Percentiles rank a stretch among this genome's conserved stretches.
phyloP scores from a whole-genome alignment of 2,888 invertebrate species.

The Andrena praecox region DNA sequence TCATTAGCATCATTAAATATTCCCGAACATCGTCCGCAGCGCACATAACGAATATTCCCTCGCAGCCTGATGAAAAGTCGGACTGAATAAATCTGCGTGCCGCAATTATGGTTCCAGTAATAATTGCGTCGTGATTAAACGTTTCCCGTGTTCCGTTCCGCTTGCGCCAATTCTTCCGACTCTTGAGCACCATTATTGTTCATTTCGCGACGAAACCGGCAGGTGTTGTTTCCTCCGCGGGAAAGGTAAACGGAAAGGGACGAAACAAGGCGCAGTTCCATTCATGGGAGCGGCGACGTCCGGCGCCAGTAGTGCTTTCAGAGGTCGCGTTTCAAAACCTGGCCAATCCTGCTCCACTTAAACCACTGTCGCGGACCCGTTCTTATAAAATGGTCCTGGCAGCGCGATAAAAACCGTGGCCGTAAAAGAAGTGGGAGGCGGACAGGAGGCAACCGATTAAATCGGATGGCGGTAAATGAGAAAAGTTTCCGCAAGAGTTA shows the following conservation, averaged over 20 bases:
- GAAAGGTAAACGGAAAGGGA: not conserved
- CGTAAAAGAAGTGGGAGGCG: not conserved
- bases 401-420: constrained; percentile 19
- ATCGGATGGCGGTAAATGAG: constrained; percentile 57
- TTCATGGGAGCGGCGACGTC: not conserved
- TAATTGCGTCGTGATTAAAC: not conserved
- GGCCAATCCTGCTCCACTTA: constrained; percentile 21
- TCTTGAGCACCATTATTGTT: too few species aligned
- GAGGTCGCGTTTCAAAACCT: not conserved
- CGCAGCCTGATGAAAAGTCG: not conserved
- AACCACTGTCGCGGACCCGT: constrained; percentile 17
- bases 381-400: constrained; percentile 23
- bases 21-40: too few species aligned
- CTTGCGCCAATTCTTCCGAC: too few species aligned
- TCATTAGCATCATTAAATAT: too few species aligned
- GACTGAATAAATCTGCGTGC: not conserved
- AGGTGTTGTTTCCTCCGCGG: too few species aligned
- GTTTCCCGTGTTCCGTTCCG: not conserved
- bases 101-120: not conserved
- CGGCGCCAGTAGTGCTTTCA: not conserved
- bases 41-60: not conserved
- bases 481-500: constrained; percentile 48
- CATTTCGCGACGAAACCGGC: too few species aligned
- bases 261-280: not conserved
- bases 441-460: constrained; percentile 49